Base-by-base conservation (phyloP, 2,888 invertebrate genomes). In the Andrena trimmerana region DNA sequence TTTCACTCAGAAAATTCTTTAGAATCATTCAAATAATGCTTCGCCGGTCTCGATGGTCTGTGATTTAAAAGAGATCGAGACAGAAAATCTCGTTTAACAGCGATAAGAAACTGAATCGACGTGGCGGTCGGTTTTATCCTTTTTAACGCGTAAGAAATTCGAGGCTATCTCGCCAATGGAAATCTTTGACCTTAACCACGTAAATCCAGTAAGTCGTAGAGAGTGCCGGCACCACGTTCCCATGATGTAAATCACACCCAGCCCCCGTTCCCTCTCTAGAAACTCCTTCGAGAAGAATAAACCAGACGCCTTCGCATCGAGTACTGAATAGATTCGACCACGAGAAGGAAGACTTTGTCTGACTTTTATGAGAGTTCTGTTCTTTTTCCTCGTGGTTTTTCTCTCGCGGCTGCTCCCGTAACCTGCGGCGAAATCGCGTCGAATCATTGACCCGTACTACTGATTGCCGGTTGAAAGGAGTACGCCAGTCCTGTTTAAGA, bases 241-340 rank as follows among this genome's bases (percentile, higher is more conserved):
- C 79, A 52, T 75, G 78, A 85, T 82, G 85, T 82, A 87, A 87
- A 87, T 87, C 87, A 81, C 67, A 73, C 57, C 33, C 59, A 5
- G 8, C 62, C 65, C 1, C 16, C 24, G 48, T 79, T 60, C 70
- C 68, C 50, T 48, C 52, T 24, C 60, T 59, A 36, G 5, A 42
- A 69, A 71, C 60, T 78, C 69, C 66, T 71, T 63, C 70, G 29
- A 48, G 81, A 81, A 74, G 82, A 75, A 85, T 75, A 76, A 87
- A 79, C 69, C 74, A 70, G 76, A 71, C 68, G 78, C 78, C 74
- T 62, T 7, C 60, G 68, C 31, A n/a, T 73, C 74, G 79, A 88
- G 75, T 67, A 75, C 73, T 68, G 76, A 86, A 74, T 71, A 50
- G 48, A 75, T 82, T 76, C 60, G 24, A 50, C 33, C 33, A 36